phyloP scores from a whole-genome alignment of 2,797 vertebrate genomes.

The Nannoperca obscura region DNA sequence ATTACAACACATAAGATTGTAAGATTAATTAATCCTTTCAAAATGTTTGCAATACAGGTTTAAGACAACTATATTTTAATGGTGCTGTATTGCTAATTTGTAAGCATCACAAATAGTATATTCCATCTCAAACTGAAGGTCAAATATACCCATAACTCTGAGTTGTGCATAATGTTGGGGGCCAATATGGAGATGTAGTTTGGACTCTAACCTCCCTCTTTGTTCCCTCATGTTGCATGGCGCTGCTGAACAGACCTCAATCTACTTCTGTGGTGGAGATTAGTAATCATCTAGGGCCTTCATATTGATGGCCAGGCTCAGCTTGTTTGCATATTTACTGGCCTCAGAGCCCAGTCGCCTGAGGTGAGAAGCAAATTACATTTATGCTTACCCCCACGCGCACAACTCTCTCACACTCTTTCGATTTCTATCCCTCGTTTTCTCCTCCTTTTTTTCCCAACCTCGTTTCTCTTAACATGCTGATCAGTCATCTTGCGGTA shows the following conservation, averaged over 20 bases:
- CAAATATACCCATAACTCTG: slow-evolving; percentile 57
- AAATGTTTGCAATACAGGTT: slow-evolving; percentile 17
- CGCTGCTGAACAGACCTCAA: slow-evolving; percentile 76
- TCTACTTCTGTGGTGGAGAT: slow-evolving; percentile 83
- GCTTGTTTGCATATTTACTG: slow-evolving; percentile 88
- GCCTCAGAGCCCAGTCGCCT: slow-evolving; percentile 84
- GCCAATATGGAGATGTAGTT: slow-evolving; percentile 56
- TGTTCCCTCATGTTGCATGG: slow-evolving; percentile 56
- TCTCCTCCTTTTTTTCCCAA: slow-evolving; percentile 60
- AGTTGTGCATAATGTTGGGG: slow-evolving; percentile 47
- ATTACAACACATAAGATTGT: not conserved
- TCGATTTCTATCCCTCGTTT: slow-evolving; percentile 78
- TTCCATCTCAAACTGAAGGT: slow-evolving; percentile 58
- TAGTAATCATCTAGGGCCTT: slow-evolving; percentile 86
- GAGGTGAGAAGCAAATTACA: slow-evolving; percentile 89
- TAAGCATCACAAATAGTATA: slow-evolving; percentile 54
- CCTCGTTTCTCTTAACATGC: slow-evolving; percentile 85
- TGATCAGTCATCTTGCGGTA: slow-evolving; percentile 84
- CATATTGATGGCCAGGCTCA: slow-evolving; percentile 86
- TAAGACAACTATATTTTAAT: slow-evolving; percentile 12
- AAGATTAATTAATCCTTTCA: slow-evolving; percentile 17
- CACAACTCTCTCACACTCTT: slow-evolving; percentile 79
- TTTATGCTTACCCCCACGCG: slow-evolving; percentile 84
- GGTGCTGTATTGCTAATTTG: slow-evolving; percentile 36
- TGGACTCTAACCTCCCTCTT: slow-evolving; percentile 65